Base-by-base conservation (phyloP, 1,140 invertebrate genomes). In the Drosophila yakuba region DNA sequence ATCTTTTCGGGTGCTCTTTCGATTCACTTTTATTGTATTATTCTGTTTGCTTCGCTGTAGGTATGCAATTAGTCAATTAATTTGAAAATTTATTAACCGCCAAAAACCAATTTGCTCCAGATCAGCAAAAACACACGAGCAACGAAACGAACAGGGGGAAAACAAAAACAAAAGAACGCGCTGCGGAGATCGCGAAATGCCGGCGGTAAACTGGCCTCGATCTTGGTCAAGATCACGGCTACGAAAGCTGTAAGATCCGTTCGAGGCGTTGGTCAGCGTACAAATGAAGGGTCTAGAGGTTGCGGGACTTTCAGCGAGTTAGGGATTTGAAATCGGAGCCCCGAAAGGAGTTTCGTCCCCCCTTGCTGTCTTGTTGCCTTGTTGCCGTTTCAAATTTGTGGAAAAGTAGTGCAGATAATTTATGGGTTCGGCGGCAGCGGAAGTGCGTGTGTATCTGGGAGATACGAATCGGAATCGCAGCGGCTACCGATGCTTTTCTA, bases 1-100 rank as follows among this genome's bases (percentile, higher is more conserved):
- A 39, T 75, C 44, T 57, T 58, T 47, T 38, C 28, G 48, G 11
- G 43, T 45, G 36, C 71, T 60, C 35, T 48, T 67, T 48, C 41
- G 39, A 35, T 74, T 45, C 38, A 15, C 32, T 54, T 32, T 54
- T 54, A 20, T 36, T 11, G 48, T 7, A 28, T n/a, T n/a, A 41
- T 64, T 74, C 44, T 25, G 41, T 14, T 32, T 35, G 50, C 56
- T 35, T 10, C 58, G 83, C 75, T 88, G 88, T 83, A 78, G 86
- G 76, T 86, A 86, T 82, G 76, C 83, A 91, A 91, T 91, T 91
- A 91, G 88, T 91, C 88, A 91, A 91, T 91, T 89, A 82, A 89
- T 91, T 88, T 78, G 57, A 61, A 76, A 91, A 89, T 91, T 91
- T 89, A 91, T 89, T 85, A 85, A 85, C 80, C 74, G 78, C 84